These are phyloP conservation scores for Hermaeophaga mercurialis DNA, from an alignment of 2,888 invertebrate species.

Conservation along the genomic window DNA sequence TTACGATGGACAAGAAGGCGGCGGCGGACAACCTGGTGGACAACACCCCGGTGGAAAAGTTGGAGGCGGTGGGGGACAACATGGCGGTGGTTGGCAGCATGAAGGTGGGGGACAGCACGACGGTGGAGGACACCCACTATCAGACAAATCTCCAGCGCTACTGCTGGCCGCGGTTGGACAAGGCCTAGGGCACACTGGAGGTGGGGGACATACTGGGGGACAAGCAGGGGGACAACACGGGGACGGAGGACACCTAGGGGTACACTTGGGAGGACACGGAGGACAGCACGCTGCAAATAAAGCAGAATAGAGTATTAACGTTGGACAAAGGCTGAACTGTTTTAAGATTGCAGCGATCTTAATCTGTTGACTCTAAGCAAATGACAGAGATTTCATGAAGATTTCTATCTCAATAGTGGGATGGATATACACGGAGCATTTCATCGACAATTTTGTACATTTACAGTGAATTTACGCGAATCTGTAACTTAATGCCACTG, in stretches of 20 bases:
- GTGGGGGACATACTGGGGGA: constrained; percentile 29
- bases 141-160: background rate
- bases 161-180: background rate
- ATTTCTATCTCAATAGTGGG: no score
- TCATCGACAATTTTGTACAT: no score
- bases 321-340: no score
- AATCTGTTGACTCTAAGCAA: no score
- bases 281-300: background rate
- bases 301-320: no score
- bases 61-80: background rate
- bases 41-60: background rate
- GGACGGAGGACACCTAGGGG: background rate
- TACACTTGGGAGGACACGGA: background rate
- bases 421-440: no score
- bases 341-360: no score
- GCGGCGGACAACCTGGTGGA: background rate
- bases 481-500: no score
- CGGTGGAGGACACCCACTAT: background rate
- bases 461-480: no score
- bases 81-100: background rate
- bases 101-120: background rate
- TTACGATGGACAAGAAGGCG: background rate
- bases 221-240: constrained; percentile 13
- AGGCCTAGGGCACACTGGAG: background rate
- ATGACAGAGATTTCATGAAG: no score